Evolutionary conservation across 2,888 invertebrate genomes (phyloP).

Genomic region (Bombyx huttoni): DNA sequence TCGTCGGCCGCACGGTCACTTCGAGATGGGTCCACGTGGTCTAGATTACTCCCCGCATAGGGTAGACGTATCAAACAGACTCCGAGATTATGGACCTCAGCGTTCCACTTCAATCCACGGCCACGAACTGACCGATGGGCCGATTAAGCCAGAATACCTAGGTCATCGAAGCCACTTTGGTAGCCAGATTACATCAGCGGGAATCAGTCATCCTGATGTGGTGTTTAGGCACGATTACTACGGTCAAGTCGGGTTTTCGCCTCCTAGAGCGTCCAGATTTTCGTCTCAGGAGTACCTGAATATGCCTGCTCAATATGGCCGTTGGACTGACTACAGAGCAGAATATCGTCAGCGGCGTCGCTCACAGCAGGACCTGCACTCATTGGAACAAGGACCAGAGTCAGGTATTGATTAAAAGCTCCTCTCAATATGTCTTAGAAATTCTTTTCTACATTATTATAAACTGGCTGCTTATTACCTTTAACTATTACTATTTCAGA

Average conservation of each 20-base stretch:
- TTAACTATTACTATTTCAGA: no score
- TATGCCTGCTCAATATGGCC: conserved; percentile 49
- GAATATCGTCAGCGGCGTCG: conserved; percentile 61
- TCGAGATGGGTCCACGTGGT: conserved; percentile 65
- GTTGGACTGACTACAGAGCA: conserved; percentile 56
- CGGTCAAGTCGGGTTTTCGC: conserved; percentile 47
- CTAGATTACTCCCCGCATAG: conserved; percentile 63
- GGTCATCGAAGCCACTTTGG: conserved; percentile 52
- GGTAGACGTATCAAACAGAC: conserved; percentile 45
- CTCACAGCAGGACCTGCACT: conserved; percentile 63
- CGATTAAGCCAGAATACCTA: conserved; percentile 51
- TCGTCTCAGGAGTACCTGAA: conserved; percentile 67
- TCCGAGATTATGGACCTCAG: conserved; percentile 57
- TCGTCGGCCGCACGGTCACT: conserved; percentile 51
- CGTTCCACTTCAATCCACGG: conserved; percentile 63
- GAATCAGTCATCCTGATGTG: conserved; percentile 56
- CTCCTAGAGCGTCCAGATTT: conserved; percentile 54
- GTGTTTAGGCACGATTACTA: conserved; percentile 61
- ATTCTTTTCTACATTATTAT: not conserved
- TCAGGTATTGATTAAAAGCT: conserved; percentile 35
- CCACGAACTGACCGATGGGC: conserved; percentile 57
- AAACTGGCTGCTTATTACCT: no score
- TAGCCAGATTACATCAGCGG: conserved; percentile 50
- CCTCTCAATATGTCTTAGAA: no score
- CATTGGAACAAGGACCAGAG: conserved; percentile 54